These are phyloP conservation scores for Addax nasomaculatus DNA, from an alignment of 2,113 vertebrate species.

Conservation along the genomic window DNA sequence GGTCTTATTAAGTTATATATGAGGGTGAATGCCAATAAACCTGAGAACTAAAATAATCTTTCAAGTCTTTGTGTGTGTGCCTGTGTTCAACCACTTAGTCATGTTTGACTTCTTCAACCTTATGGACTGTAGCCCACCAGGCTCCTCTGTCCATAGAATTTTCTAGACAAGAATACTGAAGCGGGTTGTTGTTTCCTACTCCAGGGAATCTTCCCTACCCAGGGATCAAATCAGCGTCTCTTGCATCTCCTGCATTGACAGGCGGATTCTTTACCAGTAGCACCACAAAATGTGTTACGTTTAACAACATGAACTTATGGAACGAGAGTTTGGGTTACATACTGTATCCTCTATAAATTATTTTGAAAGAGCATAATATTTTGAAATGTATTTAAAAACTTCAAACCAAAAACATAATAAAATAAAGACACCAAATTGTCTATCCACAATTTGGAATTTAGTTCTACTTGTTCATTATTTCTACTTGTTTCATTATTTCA, in stretches of 20 bases:
- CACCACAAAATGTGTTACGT: not conserved
- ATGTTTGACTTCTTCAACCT: not conserved
- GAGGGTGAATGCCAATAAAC: not conserved
- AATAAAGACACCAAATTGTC: not conserved
- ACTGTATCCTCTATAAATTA: not conserved
- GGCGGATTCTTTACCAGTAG: not conserved
- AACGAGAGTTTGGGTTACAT: not conserved
- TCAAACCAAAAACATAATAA: not conserved
- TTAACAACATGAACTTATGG: not conserved
- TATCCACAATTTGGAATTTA: not conserved
- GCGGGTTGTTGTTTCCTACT: rapidly evolving
- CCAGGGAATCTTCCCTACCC: not conserved
- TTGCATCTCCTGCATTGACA: not conserved
- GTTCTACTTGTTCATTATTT: not conserved
- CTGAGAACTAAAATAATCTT: not conserved
- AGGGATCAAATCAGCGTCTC: not conserved
- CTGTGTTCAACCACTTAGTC: not conserved
- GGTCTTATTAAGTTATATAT: not conserved
- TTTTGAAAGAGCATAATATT: not conserved
- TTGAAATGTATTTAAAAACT: not conserved
- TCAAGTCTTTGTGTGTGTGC: not conserved
- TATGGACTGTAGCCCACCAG: not conserved
- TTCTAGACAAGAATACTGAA: not conserved
- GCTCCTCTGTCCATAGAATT: not conserved
- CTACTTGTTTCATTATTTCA: not conserved